phyloP scores from a whole-genome alignment of 2,113 vertebrate species.

The Psammodynastes pulverulentus region DNA sequence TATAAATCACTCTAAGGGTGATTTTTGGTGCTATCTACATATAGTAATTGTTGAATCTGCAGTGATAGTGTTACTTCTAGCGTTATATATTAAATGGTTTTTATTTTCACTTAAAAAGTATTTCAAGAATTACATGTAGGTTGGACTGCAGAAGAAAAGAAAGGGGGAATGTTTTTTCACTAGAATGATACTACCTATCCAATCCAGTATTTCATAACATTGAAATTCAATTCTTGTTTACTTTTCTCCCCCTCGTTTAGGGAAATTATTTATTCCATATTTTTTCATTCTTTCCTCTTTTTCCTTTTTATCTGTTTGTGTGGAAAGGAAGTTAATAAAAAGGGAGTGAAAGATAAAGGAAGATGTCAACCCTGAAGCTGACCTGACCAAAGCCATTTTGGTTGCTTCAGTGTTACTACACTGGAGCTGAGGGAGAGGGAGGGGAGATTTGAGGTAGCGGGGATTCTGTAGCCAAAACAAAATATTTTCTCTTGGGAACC shows the following conservation, averaged over 20 bases:
- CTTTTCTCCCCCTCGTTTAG: not conserved
- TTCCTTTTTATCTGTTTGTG: not conserved
- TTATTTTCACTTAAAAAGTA: not conserved
- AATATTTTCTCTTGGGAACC: too few relatives aligned
- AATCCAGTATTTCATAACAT: not conserved
- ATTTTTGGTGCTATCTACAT: not conserved
- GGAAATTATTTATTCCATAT: not conserved
- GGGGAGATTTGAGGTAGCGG: too few relatives aligned
- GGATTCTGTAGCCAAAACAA: too few relatives aligned
- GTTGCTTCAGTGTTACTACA: too few relatives aligned
- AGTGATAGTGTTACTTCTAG: not conserved
- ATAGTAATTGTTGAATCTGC: not conserved
- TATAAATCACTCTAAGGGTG: slow-evolving; percentile 1
- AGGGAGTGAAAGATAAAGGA: not conserved
- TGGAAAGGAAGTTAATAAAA: not conserved
- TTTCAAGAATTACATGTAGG: not conserved
- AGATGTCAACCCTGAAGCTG: not conserved
- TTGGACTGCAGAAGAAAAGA: not conserved
- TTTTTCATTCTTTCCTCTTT: not conserved
- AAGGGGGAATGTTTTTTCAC: not conserved
- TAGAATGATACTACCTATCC: not conserved
- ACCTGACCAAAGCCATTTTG: too few relatives aligned
- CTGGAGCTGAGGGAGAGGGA: too few relatives aligned
- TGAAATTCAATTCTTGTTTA: not conserved
- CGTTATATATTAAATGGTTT: not conserved